Evolutionary conservation across 2,113 vertebrate species (phyloP), one percentile per base, ranked within the genome.

Genomic region (Felis chaus): DNA sequence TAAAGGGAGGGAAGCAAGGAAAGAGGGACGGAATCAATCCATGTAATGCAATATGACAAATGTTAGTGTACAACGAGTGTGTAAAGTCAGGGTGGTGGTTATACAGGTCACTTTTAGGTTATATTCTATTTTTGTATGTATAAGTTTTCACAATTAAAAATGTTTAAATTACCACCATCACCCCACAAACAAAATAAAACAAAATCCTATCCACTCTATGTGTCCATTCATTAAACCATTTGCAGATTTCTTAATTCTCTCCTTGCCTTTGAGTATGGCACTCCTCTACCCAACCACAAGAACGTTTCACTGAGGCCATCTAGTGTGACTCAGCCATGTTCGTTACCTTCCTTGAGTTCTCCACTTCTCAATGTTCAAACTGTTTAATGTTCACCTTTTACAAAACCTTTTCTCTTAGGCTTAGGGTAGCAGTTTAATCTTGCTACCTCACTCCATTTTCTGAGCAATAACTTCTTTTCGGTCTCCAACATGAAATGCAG

Each of bases 381-480:
- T 57, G 33, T 48, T 92, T 29, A 96, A 31, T 7, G 9, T 45
- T 88, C 3, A 68, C 33, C 76, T 63, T 71, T 55, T 19, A 18
- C 16, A 39, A 96, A 85, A 85, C 55, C 13, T 61, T 73, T 90
- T 84, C 80, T 68, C 9, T 78, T 81, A 78, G 55, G 55, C 63
- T 95, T 53, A 85, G 66, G 12, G 13, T 10, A 71, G 50, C 39
- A 80, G 45, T 87, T 90, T 90, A 80, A 79, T 81, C 48, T 73
- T 91, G 69, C 53, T 61, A 83, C 21, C 31, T 41, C 11, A 89
- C 25, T 12, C 74, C 9, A 3, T 71, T 97, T 94, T 95, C 73
- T 71, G 53, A 95, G 89, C 5, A 89, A 74, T 55, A 69, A 50
- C n/a, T 27, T 94, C 68, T 97, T 39, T 94, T n/a, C 63, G 80